Conservation (phyloP, 2,113 vertebrate genomes). For the Colius striatus region DNA sequence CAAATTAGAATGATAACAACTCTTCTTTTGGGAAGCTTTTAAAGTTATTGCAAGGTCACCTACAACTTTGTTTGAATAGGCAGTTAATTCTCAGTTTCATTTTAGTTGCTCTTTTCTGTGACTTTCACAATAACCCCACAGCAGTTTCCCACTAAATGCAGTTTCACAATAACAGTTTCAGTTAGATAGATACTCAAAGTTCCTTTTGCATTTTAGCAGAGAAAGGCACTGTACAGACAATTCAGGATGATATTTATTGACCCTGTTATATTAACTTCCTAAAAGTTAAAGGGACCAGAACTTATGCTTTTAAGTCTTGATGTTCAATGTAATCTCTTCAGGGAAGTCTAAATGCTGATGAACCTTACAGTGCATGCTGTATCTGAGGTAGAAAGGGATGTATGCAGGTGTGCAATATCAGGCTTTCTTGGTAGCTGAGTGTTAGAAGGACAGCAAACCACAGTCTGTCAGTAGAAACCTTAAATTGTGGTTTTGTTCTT, state of each 20-base stretch:
- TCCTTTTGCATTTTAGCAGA: not conserved
- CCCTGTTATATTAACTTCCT: not conserved
- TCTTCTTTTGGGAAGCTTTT: slow-evolving; percentile 12
- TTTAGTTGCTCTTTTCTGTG: not conserved
- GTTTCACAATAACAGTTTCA: not conserved
- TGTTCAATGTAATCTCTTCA: not conserved
- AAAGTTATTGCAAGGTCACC: not conserved
- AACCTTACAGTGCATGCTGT: not conserved
- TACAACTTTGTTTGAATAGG: slow-evolving; percentile 11
- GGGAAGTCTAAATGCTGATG: not conserved
- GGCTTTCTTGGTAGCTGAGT: not conserved
- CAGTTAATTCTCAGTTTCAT: not conserved
- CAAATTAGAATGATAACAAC: slow-evolving; percentile 28
- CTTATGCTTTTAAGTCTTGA: not conserved
- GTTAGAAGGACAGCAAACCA: not conserved
- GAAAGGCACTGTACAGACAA: not conserved
- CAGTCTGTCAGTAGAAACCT: rapidly evolving
- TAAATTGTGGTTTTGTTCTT: not conserved
- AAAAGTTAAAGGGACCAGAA: not conserved
- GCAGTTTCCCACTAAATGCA: not conserved
- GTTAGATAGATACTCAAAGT: not conserved
- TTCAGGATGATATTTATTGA: not conserved
- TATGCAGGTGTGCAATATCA: not conserved
- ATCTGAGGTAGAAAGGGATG: not conserved
- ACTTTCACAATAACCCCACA: not conserved